Percentiles rank a stretch among this genome's conserved stretches.
These are phyloP conservation scores for Bufo gargarizans DNA, from an alignment of 2,113 vertebrate species.

Conservation along the genomic window DNA sequence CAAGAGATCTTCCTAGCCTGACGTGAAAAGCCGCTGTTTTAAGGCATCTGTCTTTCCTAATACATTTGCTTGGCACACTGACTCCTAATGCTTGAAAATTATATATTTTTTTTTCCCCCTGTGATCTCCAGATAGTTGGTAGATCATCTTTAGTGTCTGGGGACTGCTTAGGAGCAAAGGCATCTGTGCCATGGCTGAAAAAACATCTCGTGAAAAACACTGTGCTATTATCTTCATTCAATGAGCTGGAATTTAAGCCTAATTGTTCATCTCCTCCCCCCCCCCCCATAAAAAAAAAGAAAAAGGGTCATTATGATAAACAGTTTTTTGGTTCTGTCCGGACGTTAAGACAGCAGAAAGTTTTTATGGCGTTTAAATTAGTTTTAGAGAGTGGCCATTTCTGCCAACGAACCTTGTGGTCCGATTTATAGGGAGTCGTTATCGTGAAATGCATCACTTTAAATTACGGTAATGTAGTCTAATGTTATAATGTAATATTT, in stretches of 20 bases:
- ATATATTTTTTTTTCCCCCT: neutral
- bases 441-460: no score
- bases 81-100: conserved; percentile 57
- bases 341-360: neutral
- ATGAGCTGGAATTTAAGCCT: conserved; percentile 9
- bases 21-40: conserved; percentile 39
- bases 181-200: conserved; percentile 16
- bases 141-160: conserved; percentile 61
- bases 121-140: conserved; percentile 4
- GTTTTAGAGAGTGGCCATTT: neutral
- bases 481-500: no score
- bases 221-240: conserved; percentile 4
- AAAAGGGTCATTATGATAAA: neutral
- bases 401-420: neutral
- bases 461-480: no score
- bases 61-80: conserved; percentile 52
- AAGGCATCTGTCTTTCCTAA: conserved; percentile 43
- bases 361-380: neutral
- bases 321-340: neutral
- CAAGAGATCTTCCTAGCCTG: conserved; percentile 38
- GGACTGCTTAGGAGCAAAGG: neutral
- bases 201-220: neutral
- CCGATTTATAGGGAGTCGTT: neutral
- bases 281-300: neutral
- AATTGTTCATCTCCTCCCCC: neutral